A percentile compares a stretch with the other conserved stretches of the same genome.
Evolutionary conservation across 1,140 invertebrate species (phyloP).

Genomic region (Charaxes varanes): DNA sequence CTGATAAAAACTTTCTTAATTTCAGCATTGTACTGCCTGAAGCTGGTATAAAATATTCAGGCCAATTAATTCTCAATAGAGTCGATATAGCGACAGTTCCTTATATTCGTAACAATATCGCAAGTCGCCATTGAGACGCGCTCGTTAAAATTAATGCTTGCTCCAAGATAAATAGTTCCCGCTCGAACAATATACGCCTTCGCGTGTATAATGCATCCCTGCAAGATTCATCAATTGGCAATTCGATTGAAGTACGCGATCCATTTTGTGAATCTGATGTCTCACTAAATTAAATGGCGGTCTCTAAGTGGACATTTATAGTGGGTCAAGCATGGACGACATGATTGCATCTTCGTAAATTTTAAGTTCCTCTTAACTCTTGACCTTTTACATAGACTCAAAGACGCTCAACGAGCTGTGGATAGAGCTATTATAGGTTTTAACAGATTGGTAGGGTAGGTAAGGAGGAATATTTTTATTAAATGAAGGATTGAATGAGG

Average conservation of each 20-base stretch:
- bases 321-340: no score
- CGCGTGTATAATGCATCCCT: conserved; percentile 15
- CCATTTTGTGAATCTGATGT: background rate
- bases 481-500: no score
- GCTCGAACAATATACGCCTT: conserved; percentile 12
- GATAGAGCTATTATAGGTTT: no score
- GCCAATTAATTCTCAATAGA: background rate
- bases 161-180: conserved; percentile 15
- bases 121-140: conserved; percentile 13
- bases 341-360: no score
- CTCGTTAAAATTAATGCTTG: conserved; percentile 24
- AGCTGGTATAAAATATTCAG: conserved; percentile 2
- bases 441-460: no score
- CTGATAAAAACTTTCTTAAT: no score
- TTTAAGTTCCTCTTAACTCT: no score
- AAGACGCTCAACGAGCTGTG: no score
- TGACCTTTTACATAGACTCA: no score
- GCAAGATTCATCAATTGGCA: conserved; percentile 8
- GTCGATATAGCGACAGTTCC: conserved; percentile 4
- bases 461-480: no score
- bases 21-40: background rate
- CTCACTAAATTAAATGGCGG: no score
- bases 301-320: no score
- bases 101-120: conserved; percentile 9
- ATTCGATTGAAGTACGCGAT: conserved; percentile 1